Percentiles rank a stretch among this genome's conserved stretches.
Conservation (phyloP, 2,113 vertebrate species). For the Engraulis encrasicolus region DNA sequence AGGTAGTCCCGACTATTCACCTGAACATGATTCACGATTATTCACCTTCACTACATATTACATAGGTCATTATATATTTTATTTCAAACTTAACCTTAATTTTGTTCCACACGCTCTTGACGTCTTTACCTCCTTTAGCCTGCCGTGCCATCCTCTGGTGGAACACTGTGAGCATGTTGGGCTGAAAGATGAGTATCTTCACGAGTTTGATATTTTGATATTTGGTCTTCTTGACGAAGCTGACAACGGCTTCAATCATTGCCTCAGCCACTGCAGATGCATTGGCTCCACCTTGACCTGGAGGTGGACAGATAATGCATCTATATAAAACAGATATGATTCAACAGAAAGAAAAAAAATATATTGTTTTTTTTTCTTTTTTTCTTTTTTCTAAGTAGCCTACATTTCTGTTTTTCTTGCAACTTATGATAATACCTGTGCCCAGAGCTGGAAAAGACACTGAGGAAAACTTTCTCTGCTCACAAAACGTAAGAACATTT, state of each 20-base stretch:
- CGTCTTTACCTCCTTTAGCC: slow-evolving; percentile 26
- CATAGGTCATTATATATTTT: no score
- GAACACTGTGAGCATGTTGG: slow-evolving; percentile 76
- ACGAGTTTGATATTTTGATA: slow-evolving; percentile 62
- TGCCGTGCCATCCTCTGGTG: slow-evolving; percentile 71
- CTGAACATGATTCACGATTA: no score
- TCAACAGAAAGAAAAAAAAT: no score
- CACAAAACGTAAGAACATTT: slow-evolving; percentile 76
- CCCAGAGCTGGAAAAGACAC: slow-evolving; percentile 88
- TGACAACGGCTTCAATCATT: slow-evolving; percentile 79
- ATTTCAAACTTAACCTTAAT: slow-evolving; percentile 72
- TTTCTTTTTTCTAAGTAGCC: no score
- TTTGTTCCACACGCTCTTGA: accelerated
- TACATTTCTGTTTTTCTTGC: no score
- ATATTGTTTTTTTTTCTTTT: no score
- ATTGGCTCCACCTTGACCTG: slow-evolving; percentile 77
- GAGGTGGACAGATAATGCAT: neutral
- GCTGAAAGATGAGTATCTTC: slow-evolving; percentile 86
- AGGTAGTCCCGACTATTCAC: no score
- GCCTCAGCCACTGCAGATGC: slow-evolving; percentile 75
- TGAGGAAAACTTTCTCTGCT: slow-evolving; percentile 67
- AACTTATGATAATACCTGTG: slow-evolving; percentile 77
- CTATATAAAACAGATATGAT: neutral
- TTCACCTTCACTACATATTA: no score
- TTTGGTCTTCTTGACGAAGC: slow-evolving; percentile 74